Percentiles rank a stretch among this genome's conserved stretches.
Evolutionary conservation across 2,797 vertebrate species (phyloP).

Genomic region (Myioborus miniatus): DNA sequence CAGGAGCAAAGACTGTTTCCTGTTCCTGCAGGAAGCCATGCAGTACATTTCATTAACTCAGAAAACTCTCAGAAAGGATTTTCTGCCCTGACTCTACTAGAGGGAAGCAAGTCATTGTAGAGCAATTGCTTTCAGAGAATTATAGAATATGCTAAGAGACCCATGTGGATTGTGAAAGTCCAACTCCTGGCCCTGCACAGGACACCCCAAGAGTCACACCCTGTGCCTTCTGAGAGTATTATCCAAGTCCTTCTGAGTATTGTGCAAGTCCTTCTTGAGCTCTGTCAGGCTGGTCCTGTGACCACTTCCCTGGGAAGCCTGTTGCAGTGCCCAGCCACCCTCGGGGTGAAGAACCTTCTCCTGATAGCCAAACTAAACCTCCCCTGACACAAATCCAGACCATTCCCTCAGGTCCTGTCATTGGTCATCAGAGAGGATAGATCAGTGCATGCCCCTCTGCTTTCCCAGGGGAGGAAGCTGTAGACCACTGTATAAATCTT

Average conservation of each 20-base stretch:
- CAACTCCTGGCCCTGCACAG: no score
- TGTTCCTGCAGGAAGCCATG: background rate
- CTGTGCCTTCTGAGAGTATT: background rate
- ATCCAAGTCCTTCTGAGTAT: background rate
- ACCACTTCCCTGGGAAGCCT: background rate
- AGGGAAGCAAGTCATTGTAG: background rate
- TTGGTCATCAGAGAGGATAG: background rate
- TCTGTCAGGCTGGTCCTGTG: background rate
- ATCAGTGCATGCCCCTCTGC: background rate
- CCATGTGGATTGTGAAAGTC: background rate
- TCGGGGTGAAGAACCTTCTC: background rate
- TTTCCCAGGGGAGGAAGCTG: background rate
- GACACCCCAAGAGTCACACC: no score
- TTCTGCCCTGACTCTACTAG: background rate
- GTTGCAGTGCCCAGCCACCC: background rate
- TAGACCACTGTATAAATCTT: background rate
- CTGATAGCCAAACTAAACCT: background rate
- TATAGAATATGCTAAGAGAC: background rate
- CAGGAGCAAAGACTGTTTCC: background rate
- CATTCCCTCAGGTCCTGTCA: fast-evolving
- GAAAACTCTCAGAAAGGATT: background rate
- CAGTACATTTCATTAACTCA: background rate
- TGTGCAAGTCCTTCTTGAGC: background rate
- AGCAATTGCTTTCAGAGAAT: background rate
- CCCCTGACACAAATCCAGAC: background rate